These are phyloP conservation scores for Ciona savignyi DNA, from an alignment of 23 tunicate genomes.

Conservation along the genomic window DNA sequence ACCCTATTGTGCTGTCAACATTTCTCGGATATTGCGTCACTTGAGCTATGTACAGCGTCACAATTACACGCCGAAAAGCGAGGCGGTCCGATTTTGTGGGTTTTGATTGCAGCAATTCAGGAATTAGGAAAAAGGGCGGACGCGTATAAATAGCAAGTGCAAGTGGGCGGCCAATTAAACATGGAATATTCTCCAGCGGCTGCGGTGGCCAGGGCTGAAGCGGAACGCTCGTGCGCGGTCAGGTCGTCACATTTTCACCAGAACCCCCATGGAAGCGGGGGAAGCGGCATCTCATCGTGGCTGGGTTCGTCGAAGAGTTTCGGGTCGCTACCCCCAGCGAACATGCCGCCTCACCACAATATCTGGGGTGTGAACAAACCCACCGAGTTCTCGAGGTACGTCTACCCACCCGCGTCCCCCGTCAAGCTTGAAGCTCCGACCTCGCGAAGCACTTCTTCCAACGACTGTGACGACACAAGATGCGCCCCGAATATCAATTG, in stretches of 20 bases:
- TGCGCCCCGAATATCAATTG: not conserved
- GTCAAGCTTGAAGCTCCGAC: not conserved
- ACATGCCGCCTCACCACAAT: constrained; percentile 22
- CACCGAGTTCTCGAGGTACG: constrained; percentile 6
- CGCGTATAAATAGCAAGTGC: too few species aligned
- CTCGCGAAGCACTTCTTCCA: constrained; percentile 4
- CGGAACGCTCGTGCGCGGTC: constrained; percentile 56
- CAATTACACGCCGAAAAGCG: not conserved
- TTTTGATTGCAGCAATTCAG: not conserved
- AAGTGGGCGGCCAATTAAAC: too few species aligned
- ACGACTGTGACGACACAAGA: constrained; percentile 11
- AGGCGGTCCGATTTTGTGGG: not conserved
- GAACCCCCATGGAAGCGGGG: constrained; percentile 11
- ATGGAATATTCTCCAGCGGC: constrained; percentile 25
- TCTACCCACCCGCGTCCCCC: not conserved
- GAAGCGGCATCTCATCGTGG: constrained; percentile 35
- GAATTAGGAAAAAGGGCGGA: too few species aligned
- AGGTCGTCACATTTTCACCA: constrained; percentile 38
- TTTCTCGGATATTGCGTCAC: too few species aligned
- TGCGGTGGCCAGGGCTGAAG: constrained; percentile 51
- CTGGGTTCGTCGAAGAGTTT: constrained; percentile 39
- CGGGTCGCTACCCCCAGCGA: constrained; percentile 20
- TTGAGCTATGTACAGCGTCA: too few species aligned
- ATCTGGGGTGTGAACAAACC: constrained; percentile 13
- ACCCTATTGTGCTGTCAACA: too few species aligned